A percentile compares a stretch with the other conserved stretches of the same genome.
These are phyloP conservation scores for Glaucidium brasilianum DNA, from an alignment of 2,113 vertebrate genomes.

Conservation along the genomic window DNA sequence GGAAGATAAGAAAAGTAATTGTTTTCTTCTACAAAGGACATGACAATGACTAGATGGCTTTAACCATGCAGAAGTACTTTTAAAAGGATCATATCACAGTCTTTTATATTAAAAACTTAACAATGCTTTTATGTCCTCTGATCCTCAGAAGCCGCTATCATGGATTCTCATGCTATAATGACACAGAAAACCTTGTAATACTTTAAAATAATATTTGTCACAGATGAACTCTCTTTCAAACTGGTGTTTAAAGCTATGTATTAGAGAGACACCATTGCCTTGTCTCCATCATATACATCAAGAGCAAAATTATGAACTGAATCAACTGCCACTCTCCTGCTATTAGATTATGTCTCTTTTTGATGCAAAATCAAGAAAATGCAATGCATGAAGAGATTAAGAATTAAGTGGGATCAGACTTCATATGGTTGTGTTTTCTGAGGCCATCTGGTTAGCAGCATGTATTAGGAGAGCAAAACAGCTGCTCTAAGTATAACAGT, in stretches of 20 bases:
- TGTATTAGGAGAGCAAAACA: background rate
- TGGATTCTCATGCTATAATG: background rate
- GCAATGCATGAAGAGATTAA: background rate
- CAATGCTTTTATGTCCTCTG: background rate
- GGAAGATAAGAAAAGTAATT: background rate
- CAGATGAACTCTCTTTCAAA: background rate
- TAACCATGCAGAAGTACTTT: background rate
- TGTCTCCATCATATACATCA: background rate
- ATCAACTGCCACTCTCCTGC: background rate
- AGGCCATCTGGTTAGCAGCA: conserved; percentile 43
- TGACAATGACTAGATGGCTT: background rate
- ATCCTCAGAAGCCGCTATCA: background rate
- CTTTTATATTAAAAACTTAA: background rate
- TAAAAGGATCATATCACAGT: background rate
- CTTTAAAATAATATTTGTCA: background rate
- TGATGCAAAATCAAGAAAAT: background rate
- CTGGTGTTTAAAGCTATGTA: background rate
- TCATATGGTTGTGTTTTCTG: conserved; percentile 21
- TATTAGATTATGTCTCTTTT: background rate
- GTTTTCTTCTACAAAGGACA: background rate
- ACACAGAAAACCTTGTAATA: background rate
- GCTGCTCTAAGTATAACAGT: background rate
- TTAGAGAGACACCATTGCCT: background rate
- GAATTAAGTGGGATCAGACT: conserved; percentile 19
- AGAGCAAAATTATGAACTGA: background rate